Evolutionary conservation across 2,797 vertebrate species (phyloP).

Genomic region (Gobionotothen gibberifrons): DNA sequence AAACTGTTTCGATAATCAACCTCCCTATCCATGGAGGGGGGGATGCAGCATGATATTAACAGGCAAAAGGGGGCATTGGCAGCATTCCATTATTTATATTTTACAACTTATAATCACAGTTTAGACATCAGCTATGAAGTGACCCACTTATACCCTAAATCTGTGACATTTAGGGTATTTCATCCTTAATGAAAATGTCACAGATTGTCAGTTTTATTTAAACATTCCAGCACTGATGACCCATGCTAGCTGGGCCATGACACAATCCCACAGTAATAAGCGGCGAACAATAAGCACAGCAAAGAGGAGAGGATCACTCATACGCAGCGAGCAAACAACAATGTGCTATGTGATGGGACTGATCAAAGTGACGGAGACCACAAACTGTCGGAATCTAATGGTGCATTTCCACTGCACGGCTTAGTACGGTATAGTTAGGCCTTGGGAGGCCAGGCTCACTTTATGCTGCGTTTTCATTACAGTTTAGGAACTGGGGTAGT

Average conservation of each 20-base stretch:
- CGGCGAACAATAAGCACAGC: conserved; percentile 11
- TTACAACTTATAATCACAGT: neutral
- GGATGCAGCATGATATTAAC: too few relatives aligned
- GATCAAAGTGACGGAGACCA: conserved; percentile 14
- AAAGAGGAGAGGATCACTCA: conserved; percentile 8
- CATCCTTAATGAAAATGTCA: neutral
- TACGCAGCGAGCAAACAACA: conserved; percentile 1
- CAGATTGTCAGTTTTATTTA: neutral
- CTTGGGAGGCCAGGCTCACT: too few relatives aligned
- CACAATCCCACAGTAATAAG: conserved; percentile 30
- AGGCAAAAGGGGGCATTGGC: too few relatives aligned
- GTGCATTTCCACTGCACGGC: too few relatives aligned
- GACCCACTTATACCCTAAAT: neutral
- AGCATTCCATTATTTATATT: too few relatives aligned
- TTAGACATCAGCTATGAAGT: neutral
- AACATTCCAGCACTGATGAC: conserved; percentile 7
- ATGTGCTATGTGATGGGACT: conserved; percentile 15
- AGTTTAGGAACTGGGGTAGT: too few relatives aligned
- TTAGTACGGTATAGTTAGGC: too few relatives aligned
- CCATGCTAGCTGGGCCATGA: conserved; percentile 41
- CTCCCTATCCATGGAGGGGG: neutral
- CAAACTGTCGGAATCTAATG: neutral
- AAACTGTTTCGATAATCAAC: neutral
- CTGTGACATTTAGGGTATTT: neutral
- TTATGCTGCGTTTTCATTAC: too few relatives aligned